These are phyloP conservation scores for Drosophila ambigua DNA, from an alignment of 1,140 invertebrate species.

Conservation along the genomic window DNA sequence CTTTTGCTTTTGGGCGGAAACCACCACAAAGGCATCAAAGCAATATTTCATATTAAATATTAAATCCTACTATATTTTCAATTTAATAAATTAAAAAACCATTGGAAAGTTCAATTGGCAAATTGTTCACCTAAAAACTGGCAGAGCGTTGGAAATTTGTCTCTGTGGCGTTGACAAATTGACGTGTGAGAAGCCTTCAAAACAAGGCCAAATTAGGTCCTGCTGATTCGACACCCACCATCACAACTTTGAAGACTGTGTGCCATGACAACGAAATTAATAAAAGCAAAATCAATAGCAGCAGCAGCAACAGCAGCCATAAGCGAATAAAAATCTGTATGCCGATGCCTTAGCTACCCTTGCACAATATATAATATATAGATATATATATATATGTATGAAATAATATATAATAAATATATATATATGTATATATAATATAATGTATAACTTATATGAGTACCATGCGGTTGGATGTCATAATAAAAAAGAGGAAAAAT, in stretches of 20 bases:
- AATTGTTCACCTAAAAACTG: background rate
- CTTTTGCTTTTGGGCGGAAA: too few species aligned
- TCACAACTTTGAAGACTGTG: slow-evolving; percentile 35
- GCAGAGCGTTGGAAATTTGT: slow-evolving; percentile 14
- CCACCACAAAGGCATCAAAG: too few species aligned
- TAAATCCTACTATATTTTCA: background rate
- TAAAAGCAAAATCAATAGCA: slow-evolving; percentile 44
- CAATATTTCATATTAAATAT: too few species aligned
- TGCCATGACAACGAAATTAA: slow-evolving; percentile 74
- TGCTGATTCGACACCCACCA: slow-evolving; percentile 47
- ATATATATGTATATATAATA: too few species aligned
- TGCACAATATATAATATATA: too few species aligned
- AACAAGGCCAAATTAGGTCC: slow-evolving; percentile 48
- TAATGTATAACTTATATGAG: too few species aligned
- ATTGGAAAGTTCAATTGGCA: slow-evolving; percentile 12
- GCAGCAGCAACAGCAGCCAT: slow-evolving; percentile 24
- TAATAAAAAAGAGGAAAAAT: too few species aligned
- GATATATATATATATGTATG: too few species aligned
- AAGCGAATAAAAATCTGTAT: too few species aligned
- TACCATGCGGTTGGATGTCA: too few species aligned
- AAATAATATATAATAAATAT: too few species aligned
- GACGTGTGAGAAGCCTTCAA: slow-evolving; percentile 53
- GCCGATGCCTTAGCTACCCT: too few species aligned
- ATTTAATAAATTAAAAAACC: background rate
- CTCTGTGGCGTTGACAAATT: slow-evolving; percentile 18